These are phyloP conservation scores for Drosophila funebris DNA, from an alignment of 1,140 invertebrate species.

Conservation along the genomic window DNA sequence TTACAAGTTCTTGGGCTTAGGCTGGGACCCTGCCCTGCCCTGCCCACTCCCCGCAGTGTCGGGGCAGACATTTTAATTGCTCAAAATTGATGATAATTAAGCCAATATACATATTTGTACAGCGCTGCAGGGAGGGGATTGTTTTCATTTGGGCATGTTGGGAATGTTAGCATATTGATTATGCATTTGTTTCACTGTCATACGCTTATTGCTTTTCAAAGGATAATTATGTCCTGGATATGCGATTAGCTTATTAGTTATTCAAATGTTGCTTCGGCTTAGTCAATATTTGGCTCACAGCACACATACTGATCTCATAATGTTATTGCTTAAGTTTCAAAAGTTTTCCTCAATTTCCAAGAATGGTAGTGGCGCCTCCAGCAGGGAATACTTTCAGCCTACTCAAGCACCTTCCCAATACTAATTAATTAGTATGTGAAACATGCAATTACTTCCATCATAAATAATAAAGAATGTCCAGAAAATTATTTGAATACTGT, in stretches of 20 bases:
- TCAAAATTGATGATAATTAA: constrained; percentile 80
- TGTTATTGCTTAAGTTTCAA: not conserved
- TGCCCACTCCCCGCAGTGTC: constrained; percentile 4
- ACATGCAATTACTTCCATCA: constrained; percentile 41
- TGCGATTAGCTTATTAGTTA: constrained; percentile 30
- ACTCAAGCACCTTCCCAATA: not conserved
- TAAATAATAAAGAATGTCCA: constrained; percentile 36
- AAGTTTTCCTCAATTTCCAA: not conserved
- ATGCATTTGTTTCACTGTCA: constrained; percentile 62
- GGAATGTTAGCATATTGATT: constrained; percentile 63
- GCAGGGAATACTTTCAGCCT: not conserved
- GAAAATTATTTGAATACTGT: constrained; percentile 44
- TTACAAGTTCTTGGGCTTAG: constrained; percentile 69
- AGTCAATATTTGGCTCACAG: not conserved
- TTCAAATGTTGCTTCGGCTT: constrained; percentile 21
- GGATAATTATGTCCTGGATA: constrained; percentile 42
- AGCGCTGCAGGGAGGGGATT: constrained; percentile 17
- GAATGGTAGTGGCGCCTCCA: not conserved
- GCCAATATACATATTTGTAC: constrained; percentile 78
- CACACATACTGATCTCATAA: not conserved
- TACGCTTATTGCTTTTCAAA: constrained; percentile 42
- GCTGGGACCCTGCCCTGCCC: not conserved
- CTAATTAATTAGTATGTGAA: constrained; percentile 54
- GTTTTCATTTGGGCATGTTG: constrained; percentile 61
- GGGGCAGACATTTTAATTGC: constrained; percentile 75